phyloP scores from a whole-genome alignment of 2,113 vertebrate genomes.

The Eptesicus fuscus region DNA sequence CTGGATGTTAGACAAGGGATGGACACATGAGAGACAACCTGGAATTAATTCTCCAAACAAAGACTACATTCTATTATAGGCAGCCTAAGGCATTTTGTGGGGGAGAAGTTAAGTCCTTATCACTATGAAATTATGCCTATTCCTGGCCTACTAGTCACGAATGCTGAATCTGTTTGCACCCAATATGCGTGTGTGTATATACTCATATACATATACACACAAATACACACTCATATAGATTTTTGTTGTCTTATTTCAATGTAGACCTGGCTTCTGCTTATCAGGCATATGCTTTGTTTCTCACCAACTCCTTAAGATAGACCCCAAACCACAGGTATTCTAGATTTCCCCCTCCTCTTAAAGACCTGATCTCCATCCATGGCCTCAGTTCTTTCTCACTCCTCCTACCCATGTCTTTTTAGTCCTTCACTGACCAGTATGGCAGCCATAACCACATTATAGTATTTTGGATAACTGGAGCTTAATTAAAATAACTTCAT shows the following conservation, averaged over 20 bases:
- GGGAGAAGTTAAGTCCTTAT: neutral
- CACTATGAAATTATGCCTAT: neutral
- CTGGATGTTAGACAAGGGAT: neutral
- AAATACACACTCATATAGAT: neutral
- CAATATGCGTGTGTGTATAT: neutral
- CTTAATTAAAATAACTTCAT: neutral
- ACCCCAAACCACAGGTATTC: neutral
- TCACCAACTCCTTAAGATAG: neutral
- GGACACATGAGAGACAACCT: neutral
- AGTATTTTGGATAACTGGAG: neutral
- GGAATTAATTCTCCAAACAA: neutral
- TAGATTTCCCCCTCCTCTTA: neutral
- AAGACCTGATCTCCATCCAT: neutral
- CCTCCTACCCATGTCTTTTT: neutral
- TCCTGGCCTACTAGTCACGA: neutral
- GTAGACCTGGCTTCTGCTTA: neutral
- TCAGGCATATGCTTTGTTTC: neutral
- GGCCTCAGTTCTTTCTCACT: neutral
- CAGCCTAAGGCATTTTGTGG: neutral
- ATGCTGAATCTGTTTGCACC: neutral
- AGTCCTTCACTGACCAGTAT: neutral
- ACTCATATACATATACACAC: neutral
- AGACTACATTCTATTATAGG: neutral
- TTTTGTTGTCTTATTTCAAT: neutral
- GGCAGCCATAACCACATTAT: neutral